Evolutionary conservation across 2,888 invertebrate genomes (phyloP).

Genomic region (Nomada fucata): DNA sequence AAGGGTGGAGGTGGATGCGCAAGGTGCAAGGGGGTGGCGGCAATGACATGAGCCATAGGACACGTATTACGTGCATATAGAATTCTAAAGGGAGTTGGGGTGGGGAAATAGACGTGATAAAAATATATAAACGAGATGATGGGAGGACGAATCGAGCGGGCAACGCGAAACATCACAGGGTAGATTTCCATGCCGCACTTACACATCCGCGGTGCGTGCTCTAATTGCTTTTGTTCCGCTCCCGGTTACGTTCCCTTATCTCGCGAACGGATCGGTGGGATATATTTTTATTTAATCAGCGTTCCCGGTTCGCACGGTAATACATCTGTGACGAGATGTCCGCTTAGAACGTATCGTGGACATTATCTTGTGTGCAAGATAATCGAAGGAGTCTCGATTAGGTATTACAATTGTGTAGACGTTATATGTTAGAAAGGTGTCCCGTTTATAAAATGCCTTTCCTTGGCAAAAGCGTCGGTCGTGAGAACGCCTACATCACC

Average conservation of each 20-base stretch:
- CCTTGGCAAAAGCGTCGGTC: no score
- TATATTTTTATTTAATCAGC: background rate
- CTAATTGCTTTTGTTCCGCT: slow-evolving; percentile 29
- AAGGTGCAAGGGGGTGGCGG: background rate
- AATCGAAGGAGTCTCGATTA: no score
- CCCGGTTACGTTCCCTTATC: background rate
- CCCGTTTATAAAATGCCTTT: no score
- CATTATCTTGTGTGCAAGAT: no score
- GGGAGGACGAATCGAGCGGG: slow-evolving; percentile 26
- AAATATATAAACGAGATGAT: slow-evolving; percentile 50
- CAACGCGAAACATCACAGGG: slow-evolving; percentile 33
- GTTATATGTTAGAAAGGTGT: no score
- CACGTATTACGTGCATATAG: slow-evolving; percentile 14
- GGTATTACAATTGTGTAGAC: no score
- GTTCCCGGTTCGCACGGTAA: background rate
- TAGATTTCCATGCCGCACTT: slow-evolving; percentile 20
- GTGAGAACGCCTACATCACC: no score
- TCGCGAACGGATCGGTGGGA: background rate
- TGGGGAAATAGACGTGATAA: slow-evolving; percentile 52
- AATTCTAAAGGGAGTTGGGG: slow-evolving; percentile 30
- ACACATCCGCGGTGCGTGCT: background rate
- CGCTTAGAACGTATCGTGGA: background rate
- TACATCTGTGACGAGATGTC: background rate
- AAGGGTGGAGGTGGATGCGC: background rate
- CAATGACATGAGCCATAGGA: background rate